Evolutionary conservation across 2,888 invertebrate genomes (phyloP).

Genomic region (Drosophila picticornis): DNA sequence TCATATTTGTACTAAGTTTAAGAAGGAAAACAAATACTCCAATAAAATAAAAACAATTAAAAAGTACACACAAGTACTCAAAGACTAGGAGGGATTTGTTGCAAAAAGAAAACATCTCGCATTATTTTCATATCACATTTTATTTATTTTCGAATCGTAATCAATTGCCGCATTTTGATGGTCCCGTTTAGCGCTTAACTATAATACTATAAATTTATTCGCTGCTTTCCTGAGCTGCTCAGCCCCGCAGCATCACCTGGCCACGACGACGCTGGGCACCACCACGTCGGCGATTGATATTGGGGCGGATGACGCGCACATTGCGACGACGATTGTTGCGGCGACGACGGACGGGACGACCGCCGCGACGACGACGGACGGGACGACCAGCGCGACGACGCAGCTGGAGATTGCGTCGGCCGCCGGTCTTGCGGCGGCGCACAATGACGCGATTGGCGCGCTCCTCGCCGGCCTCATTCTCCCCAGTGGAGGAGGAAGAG

Average conservation of each 20-base stretch:
- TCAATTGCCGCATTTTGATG: conserved; percentile 42
- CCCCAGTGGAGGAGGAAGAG: conserved; percentile 17
- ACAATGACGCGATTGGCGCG: conserved; percentile 81
- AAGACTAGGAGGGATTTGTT: neutral
- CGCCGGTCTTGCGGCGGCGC: conserved; percentile 69
- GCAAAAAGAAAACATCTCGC: neutral
- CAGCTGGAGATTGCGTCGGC: conserved; percentile 63
- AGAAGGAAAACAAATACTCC: neutral
- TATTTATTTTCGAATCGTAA: conserved; percentile 54
- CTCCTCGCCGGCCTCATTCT: conserved; percentile 59
- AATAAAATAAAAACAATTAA: neutral
- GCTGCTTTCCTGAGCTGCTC: neutral
- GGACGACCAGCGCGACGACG: conserved; percentile 53
- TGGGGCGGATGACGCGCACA: conserved; percentile 56
- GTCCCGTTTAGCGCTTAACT: conserved; percentile 57
- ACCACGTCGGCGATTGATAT: conserved; percentile 55
- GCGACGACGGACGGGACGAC: conserved; percentile 36
- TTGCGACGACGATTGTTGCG: conserved; percentile 56
- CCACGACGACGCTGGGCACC: conserved; percentile 60
- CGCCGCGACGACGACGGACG: conserved; percentile 50
- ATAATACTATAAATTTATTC: conserved; percentile 70
- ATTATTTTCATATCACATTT: conserved; percentile 64
- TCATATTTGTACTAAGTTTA: neutral
- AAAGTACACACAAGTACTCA: too few species aligned
- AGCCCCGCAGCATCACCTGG: conserved; percentile 57